These are phyloP conservation scores for Neomorphus geoffroyi DNA, from an alignment of 2,797 vertebrate species.

Conservation along the genomic window DNA sequence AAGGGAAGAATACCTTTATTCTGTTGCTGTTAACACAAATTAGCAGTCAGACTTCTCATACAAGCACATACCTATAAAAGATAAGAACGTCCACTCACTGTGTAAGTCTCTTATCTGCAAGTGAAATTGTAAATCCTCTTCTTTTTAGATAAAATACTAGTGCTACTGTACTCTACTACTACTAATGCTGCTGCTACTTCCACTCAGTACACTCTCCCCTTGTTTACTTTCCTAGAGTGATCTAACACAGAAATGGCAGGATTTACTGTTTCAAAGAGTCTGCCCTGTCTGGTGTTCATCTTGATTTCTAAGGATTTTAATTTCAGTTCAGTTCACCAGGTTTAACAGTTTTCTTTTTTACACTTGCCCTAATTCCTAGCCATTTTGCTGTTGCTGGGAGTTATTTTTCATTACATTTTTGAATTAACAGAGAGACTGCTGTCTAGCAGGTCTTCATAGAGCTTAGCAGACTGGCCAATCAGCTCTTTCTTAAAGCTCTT, in stretches of 20 bases:
- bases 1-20: not conserved
- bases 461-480: not conserved
- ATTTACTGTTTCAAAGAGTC: not conserved
- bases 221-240: not conserved
- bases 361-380: not conserved
- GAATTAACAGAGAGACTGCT: not conserved
- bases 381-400: not conserved
- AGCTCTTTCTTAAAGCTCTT: not conserved
- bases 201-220: not conserved
- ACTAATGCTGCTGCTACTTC: not conserved
- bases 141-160: not conserved
- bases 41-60: not conserved
- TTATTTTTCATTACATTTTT: not conserved
- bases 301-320: not conserved
- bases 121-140: not conserved
- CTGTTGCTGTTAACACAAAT: not conserved
- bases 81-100: not conserved
- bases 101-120: not conserved
- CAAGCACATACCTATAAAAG: not conserved
- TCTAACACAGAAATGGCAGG: not conserved
- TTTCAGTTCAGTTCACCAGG: not conserved
- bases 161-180: not conserved
- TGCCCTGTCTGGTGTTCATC: not conserved
- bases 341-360: not conserved
- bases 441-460: not conserved